Conservation (phyloP, 1,140 invertebrate species). For the Pseudachorutes palmiensis region DNA sequence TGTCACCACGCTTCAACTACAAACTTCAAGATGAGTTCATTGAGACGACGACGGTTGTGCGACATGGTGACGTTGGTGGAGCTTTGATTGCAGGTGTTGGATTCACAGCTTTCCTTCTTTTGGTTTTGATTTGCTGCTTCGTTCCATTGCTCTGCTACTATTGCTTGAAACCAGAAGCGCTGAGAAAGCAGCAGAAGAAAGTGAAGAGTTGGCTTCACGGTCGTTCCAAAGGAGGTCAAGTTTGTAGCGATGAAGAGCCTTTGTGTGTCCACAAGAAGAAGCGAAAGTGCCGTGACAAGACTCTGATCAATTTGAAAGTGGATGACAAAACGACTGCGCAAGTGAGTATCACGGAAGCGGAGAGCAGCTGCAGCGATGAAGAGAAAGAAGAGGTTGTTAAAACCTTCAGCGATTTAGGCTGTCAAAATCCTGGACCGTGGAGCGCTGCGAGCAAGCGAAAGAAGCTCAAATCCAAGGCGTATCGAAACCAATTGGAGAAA, state of each 20-base stretch:
- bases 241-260: background rate
- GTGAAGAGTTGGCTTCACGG: background rate
- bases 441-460: too few relatives aligned
- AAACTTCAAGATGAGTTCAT: background rate
- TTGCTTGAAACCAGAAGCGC: background rate
- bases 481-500: background rate
- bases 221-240: background rate
- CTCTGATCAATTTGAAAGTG: background rate
- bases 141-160: background rate
- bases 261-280: background rate
- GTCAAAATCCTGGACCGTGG: too few relatives aligned
- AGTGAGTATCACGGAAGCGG: background rate
- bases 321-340: background rate
- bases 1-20: background rate
- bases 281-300: background rate
- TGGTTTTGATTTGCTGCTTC: background rate
- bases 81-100: background rate
- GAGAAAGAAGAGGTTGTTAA: background rate
- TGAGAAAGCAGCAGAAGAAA: background rate
- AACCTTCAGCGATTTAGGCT: background rate
- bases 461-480: too few relatives aligned
- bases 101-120: background rate
- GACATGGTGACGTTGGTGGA: background rate
- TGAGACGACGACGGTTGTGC: background rate
- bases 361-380: background rate